These are phyloP conservation scores for Cathartes aura DNA, from an alignment of 2,113 vertebrate genomes.

Conservation along the genomic window DNA sequence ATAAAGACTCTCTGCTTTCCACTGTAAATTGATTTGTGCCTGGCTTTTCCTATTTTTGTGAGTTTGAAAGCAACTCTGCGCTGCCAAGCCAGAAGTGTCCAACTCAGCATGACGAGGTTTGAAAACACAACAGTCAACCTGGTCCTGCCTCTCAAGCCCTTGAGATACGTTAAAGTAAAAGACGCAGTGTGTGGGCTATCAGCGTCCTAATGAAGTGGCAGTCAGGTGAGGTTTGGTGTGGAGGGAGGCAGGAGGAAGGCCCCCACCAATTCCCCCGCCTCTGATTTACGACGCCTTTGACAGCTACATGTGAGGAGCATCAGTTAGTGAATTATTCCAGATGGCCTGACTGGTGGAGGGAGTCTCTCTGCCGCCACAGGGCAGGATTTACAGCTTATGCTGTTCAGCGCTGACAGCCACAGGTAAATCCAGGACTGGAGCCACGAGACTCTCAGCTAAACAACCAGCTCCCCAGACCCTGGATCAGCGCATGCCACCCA, in stretches of 20 bases:
- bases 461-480: background rate
- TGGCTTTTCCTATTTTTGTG: background rate
- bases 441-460: background rate
- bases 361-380: background rate
- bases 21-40: background rate
- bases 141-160: background rate
- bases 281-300: constrained; percentile 47
- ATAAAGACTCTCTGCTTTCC: background rate
- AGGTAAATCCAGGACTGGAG: constrained; percentile 2
- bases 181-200: background rate
- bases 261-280: background rate
- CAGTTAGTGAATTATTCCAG: constrained; percentile 59
- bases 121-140: background rate
- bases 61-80: background rate
- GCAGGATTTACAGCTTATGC: constrained; percentile 22
- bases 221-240: background rate
- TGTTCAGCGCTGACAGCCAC: background rate
- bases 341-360: background rate
- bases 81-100: background rate
- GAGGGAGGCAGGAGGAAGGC: background rate
- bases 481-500: background rate
- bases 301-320: constrained; percentile 7
- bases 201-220: background rate
- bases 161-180: background rate
- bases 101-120: background rate